A percentile compares a stretch with the other conserved stretches of the same genome.
These are phyloP conservation scores for Meloidogyne hapla DNA, from an alignment of 1,140 invertebrate species.

Conservation along the genomic window DNA sequence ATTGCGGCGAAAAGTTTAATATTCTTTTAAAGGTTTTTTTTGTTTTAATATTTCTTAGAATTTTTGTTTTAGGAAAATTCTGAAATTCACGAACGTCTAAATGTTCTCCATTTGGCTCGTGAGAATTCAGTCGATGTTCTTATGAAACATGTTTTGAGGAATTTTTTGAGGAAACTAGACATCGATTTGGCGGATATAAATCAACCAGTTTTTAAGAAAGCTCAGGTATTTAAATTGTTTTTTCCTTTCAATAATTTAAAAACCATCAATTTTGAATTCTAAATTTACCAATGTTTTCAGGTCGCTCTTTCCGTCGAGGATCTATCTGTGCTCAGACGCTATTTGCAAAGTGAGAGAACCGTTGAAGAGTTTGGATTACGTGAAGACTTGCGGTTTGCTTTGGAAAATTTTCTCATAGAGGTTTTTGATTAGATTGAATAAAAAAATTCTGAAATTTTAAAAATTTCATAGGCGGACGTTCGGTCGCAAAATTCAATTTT, in stretches of 20 bases:
- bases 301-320: slow-evolving; percentile 34
- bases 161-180: slow-evolving; percentile 35
- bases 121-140: slow-evolving; percentile 47
- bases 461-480: slow-evolving; percentile 10
- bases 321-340: slow-evolving; percentile 24
- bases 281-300: too few species aligned
- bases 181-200: slow-evolving; percentile 21
- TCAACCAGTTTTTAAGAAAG: slow-evolving; percentile 31
- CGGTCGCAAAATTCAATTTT: slow-evolving; percentile 39
- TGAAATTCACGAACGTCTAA: slow-evolving; percentile 7
- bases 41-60: too few species aligned
- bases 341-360: slow-evolving; percentile 36
- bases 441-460: too few species aligned
- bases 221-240: slow-evolving; percentile 18
- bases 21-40: slow-evolving; percentile 32
- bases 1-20: slow-evolving; percentile 13
- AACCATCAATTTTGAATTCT: too few species aligned
- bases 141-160: slow-evolving; percentile 45
- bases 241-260: too few species aligned
- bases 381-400: slow-evolving; percentile 36
- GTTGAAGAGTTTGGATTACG: slow-evolving; percentile 42
- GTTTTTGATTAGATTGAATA: too few species aligned
- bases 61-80: slow-evolving; percentile 34
- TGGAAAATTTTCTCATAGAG: slow-evolving; percentile 44
- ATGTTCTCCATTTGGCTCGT: neutral